Evolutionary conservation across 1,140 invertebrate species (phyloP).

Genomic region (Sitodiplosis mosellana): DNA sequence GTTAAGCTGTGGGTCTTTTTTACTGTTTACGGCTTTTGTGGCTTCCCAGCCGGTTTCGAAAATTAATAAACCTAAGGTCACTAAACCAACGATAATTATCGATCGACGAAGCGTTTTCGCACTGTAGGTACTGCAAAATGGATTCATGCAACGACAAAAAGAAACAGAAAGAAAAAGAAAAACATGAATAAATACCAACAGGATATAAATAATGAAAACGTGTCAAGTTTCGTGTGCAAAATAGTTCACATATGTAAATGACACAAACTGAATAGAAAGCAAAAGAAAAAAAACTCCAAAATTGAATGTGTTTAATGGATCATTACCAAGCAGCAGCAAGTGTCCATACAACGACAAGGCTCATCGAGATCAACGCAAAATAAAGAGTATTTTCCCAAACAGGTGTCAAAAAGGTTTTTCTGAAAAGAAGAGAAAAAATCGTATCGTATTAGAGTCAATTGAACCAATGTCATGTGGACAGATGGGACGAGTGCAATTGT

Average conservation of each 20-base stretch:
- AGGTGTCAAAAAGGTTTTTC: constrained; percentile 19
- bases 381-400: constrained; percentile 22
- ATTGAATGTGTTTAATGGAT: neutral
- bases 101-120: constrained; percentile 18
- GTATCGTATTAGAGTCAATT: too few species aligned
- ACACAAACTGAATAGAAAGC: neutral
- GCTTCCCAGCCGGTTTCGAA: constrained; percentile 21
- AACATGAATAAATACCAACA: neutral
- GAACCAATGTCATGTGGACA: too few species aligned
- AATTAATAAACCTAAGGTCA: constrained; percentile 15
- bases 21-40: constrained; percentile 14
- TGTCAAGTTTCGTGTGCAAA: neutral
- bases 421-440: too few species aligned
- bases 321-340: too few species aligned
- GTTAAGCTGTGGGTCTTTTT: constrained; percentile 5
- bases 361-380: constrained; percentile 20
- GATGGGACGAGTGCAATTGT: neutral
- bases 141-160: neutral
- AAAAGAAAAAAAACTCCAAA: neutral
- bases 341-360: constrained; percentile 21
- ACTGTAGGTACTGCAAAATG: constrained; percentile 18
- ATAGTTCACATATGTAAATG: too few species aligned
- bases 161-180: too few species aligned
- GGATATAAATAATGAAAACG: neutral
- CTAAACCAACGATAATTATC: constrained; percentile 17